Percentiles rank a stretch among this genome's conserved stretches.
These are phyloP conservation scores for Argyra leucocephala DNA, from an alignment of 2,888 invertebrate genomes.

Conservation along the genomic window DNA sequence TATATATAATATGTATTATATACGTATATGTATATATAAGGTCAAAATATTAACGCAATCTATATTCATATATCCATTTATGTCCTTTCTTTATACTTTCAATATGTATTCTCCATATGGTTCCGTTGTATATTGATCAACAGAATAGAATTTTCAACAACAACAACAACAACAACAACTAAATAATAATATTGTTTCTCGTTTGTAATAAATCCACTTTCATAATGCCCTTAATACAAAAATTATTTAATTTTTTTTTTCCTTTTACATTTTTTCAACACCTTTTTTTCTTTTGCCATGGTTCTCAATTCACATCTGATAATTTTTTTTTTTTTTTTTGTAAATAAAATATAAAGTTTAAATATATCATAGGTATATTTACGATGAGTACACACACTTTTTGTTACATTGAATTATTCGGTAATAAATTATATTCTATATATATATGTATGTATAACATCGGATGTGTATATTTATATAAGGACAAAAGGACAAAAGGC, in stretches of 20 bases:
- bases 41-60: too few species aligned
- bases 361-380: too few species aligned
- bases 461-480: too few species aligned
- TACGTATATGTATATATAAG: too few species aligned
- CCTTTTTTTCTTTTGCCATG: neutral
- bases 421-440: neutral
- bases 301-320: neutral
- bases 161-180: neutral
- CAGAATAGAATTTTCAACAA: too few species aligned
- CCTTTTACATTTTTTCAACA: constrained; percentile 3
- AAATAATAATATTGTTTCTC: neutral
- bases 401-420: neutral
- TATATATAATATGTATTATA: too few species aligned
- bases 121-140: too few species aligned
- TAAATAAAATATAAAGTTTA: too few species aligned
- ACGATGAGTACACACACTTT: too few species aligned
- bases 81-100: neutral
- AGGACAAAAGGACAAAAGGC: neutral
- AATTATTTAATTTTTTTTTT: neutral
- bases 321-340: too few species aligned
- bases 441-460: neutral
- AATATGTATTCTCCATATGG: too few species aligned
- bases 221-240: neutral
- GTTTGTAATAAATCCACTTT: neutral
- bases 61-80: neutral